These are phyloP conservation scores for Alloscopus bannaensis DNA, from an alignment of 2,888 invertebrate genomes.

Conservation along the genomic window DNA sequence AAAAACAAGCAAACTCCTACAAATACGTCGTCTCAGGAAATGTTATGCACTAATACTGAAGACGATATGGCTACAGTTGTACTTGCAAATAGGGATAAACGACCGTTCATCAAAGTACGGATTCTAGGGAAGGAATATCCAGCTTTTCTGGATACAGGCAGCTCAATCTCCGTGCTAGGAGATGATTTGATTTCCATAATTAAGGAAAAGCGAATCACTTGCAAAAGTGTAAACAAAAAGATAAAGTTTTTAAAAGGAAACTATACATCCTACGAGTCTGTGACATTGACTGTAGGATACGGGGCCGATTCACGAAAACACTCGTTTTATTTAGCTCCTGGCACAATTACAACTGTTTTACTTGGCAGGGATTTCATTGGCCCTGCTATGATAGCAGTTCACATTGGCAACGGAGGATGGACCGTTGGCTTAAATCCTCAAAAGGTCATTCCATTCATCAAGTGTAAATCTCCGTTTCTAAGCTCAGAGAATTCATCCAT, in stretches of 20 bases:
- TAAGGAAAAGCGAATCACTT: background rate
- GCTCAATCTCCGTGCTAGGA: background rate
- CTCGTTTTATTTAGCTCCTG: conserved; percentile 14
- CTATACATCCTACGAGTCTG: background rate
- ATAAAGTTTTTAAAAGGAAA: background rate
- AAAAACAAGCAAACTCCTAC: background rate
- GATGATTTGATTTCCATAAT: background rate
- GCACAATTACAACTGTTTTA: conserved; percentile 9
- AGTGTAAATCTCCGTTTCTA: background rate
- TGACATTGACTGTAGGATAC: background rate
- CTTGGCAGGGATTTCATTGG: conserved; percentile 35
- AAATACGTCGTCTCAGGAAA: background rate
- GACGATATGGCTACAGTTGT: background rate
- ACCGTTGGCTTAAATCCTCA: conserved; percentile 1
- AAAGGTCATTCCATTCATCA: conserved; percentile 25
- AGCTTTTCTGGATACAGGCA: background rate
- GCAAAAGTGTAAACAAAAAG: background rate
- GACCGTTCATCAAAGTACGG: background rate
- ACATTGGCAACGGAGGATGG: conserved; percentile 24
- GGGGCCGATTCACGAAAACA: conserved; percentile 11
- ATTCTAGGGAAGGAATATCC: background rate
- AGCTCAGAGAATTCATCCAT: background rate
- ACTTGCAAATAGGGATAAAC: background rate
- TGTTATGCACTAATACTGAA: background rate
- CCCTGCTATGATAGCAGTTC: conserved; percentile 18